Evolutionary conservation across 2,797 vertebrate genomes (phyloP), one percentile per base, ranked within the genome.

Genomic region (Alca torda): DNA sequence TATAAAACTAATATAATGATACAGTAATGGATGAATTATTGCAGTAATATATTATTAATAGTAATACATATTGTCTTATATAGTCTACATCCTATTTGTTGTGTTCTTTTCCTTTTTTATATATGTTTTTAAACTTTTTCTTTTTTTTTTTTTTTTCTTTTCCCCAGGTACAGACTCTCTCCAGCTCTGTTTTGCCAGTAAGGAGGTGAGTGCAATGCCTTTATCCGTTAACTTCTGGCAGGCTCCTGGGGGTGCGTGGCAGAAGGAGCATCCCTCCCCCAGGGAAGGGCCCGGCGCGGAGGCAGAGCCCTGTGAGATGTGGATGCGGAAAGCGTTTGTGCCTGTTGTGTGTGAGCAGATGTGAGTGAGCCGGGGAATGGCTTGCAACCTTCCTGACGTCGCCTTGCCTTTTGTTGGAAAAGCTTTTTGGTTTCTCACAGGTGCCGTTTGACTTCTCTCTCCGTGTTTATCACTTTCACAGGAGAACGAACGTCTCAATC

Each of bases 201-300:
- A 11, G 35, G 68, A 37, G 69, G 43, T 3, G 16, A 45, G 35
- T 4, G 4, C 4, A 10, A 3, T 4, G 35, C 8, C 2, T 33
- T 39, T 9, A 7, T 10, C 35, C 9, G 18, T 1, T 13, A 24
- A 11, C 33, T 11, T 8, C 6, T 2, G 16, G 43, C 65, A 43
- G 51, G 37, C 4, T 33, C 10, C 16, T 17, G 15, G 63, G 5
- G 31, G 45, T 10, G 16, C 16, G 0, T 5, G 31, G 9, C 23
- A 2, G 23, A 8, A 45, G 48, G 39, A 80, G 17, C 61, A 56
- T 46, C 35, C 31, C n/a, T 33, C 1, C 11, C 25, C 10, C 14
- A 2, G 10, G 41, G 33, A 9, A 17, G 0, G 16, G 30, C 45
- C 6, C 3, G 0, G 13, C 2, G 24, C 1, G 9, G 53, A 17